Base-by-base conservation (phyloP, 2,888 invertebrate species). In the Conops quadrifasciatus region DNA sequence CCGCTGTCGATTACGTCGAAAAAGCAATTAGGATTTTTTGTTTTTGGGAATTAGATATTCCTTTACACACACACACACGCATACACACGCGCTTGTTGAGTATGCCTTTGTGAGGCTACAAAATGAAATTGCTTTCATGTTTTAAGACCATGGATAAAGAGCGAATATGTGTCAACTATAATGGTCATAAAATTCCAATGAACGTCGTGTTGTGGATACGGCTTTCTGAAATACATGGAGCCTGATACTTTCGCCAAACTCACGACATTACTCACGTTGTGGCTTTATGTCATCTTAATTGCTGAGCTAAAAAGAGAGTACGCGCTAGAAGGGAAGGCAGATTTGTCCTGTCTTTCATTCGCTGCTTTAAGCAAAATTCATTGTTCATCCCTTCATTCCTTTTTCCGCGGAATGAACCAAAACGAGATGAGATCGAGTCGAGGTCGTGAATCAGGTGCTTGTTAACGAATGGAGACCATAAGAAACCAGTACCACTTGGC, bases 181-280 rank as follows among this genome's bases (percentile, higher is more conserved):
- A 72, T 56, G 67, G 71, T 72, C 73, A 76, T 74, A 75, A 75
- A 76, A 75, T 72, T 68, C 73, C 72, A 76, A 74, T 75, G 75
- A 75, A 72, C 70, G 63, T 60, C 68, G 62, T 71, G 70, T 70
- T 73, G 72, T 66, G 69, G 67, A 70, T 58, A 2, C 21, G 70
- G 36, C 58, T 60, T 62, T 47, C 30, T 45, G 16, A 64, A 45
- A 65, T 47, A 69, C 65, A 49, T 59, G 66, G 68, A 60, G 30
- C 45, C 49, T 69, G n/a, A 60, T 67, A 72, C 45, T 11, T 16
- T 68, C 63, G 43, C 24, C 71, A 60, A 24, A 30, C 62, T 51
- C 36, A 56, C 49, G 7, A 1, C 60, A 21, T 47, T 15, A 36
- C 30, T 49, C 51, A 59, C 53, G 21, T 21, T 26, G 15, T 3